Evolutionary conservation across 1,140 invertebrate species (phyloP), one percentile per base, ranked within the genome.

Genomic region (Medauroidea extradentata): DNA sequence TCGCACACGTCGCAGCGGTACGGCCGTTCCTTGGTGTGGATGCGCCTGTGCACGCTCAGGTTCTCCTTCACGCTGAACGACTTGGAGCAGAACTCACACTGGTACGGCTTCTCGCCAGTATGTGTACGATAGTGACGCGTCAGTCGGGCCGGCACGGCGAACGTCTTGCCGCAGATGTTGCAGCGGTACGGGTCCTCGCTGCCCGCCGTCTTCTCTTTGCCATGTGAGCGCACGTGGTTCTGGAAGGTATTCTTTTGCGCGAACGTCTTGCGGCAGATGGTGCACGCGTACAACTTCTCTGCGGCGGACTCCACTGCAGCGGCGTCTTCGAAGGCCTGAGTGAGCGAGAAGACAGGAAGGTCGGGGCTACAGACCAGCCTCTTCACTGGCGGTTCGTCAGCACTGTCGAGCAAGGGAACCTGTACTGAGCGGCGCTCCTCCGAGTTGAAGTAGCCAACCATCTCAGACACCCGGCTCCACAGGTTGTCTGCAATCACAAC

Each of bases 31-130:
- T 94, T 94, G 25, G 92, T 94, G 71, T 95, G 93, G 53, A 94
- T 94, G 39, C 92, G 81, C n/a, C 91, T 81, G 71, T 95, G 93
- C 1, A 94, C 92, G 73, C 91, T 92, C 43, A 94, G 78, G 73
- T 94, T 94, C 71, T 94, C 91, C 71, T 94, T 95, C 1, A 94
- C 91, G 62, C 91, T 93, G 70, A 94, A 94, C 61, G 89, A 87
- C 71, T 94, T 94, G 69, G 86, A 88, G 75, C 94, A 96, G 71
- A 90, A 94, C 68, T 96, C 93, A 73, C 94, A 96, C 67, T 91
- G 84, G 67, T 89, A 93, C 1, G 89, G 89, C 53, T 86, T 85
- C 69, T 89, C 89, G 2, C 94, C 92, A 0, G 91, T 94, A 70
- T 94, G 92, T 0, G 90, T 93, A 34, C 92, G 82, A 73, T 94